Evolutionary conservation across 2,113 vertebrate genomes (phyloP), one percentile per base, ranked within the genome.

Genomic region (Anser brachyrhynchus): DNA sequence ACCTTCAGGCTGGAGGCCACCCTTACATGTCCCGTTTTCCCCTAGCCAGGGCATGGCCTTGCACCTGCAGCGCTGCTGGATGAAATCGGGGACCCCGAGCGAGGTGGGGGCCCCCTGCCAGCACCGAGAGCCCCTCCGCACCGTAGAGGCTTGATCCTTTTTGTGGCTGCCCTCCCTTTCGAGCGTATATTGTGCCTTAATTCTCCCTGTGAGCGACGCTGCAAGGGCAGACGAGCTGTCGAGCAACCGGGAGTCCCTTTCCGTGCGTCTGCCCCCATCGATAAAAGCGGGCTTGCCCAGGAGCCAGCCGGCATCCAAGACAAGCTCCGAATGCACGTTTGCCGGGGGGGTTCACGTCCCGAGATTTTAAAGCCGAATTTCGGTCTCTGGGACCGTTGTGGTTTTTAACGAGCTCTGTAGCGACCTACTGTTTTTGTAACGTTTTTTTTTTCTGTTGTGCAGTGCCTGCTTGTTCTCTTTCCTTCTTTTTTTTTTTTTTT

Each of bases 151-250:
- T 31, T 71, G 12, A 29, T 86, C 43, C 31, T 69, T 43, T 31
- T 21, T 0, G 2, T 59, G 20, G 19, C 9, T 77, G 59, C 76
- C 57, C 61, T 90, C 43, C 4, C 4, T 51, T 55, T 17, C 64
- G n/a, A 59, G 33, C 67, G 6, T 51, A 9, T 26, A 31, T 72
- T 93, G 92, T 96, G 95, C 96, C 96, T 97, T 93, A 93, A 65
- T 69, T 94, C 83, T 66, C 85, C 54, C 19, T n/a, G 10, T n/a
- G 52, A 88, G 26, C 23, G 58, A 89, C 64, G 66, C 92, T 87
- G 70, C 10, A 19, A 84, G 86, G 77, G 69, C 90, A 78, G 73
- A 55, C 1, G 1, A 72, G 39, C 16, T 74, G 46, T 78, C 0
- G 0, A 72, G 74, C 58, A 73, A 61, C 66, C 13, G 15, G 35